A percentile compares a stretch with the other conserved stretches of the same genome.
Conservation (phyloP, 2,888 invertebrate genomes). For the Aphidoletes aphidimyza region DNA sequence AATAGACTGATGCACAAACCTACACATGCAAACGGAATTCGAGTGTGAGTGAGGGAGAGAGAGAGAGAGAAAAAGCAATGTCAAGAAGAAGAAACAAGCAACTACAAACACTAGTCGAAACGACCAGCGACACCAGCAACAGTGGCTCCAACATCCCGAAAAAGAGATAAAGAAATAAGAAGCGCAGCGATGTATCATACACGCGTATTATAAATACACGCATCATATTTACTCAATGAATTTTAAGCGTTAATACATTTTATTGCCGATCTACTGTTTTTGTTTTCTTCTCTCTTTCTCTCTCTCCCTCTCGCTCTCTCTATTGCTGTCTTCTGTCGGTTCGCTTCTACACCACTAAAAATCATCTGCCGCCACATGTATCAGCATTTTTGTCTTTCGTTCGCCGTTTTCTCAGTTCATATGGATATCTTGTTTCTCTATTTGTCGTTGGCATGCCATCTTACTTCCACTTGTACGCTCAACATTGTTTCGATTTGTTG, state of each 20-base stretch:
- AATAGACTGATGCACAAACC: neutral
- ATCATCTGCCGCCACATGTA: constrained; percentile 45
- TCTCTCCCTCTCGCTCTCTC: neutral
- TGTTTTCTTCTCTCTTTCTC: neutral
- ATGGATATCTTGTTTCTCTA: neutral
- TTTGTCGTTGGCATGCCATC: neutral
- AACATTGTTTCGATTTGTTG: neutral
- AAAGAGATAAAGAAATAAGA: constrained; percentile 42
- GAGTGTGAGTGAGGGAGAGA: neutral
- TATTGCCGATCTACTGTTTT: constrained; percentile 21
- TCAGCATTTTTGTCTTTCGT: constrained; percentile 22
- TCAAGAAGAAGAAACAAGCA: neutral
- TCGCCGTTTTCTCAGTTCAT: neutral
- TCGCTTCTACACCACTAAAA: constrained; percentile 36
- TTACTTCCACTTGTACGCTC: neutral
- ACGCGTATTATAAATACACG: constrained; percentile 34
- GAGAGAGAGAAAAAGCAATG: neutral
- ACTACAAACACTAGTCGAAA: neutral
- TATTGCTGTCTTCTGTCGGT: neutral
- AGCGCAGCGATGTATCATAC: constrained; percentile 5
- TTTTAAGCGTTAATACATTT: constrained; percentile 52
- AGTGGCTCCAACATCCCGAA: neutral
- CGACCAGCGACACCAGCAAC: neutral
- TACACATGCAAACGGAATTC: neutral
- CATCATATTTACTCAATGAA: constrained; percentile 50